phyloP scores from a whole-genome alignment of 2,888 invertebrate species.

The Stomorhina lunata region DNA sequence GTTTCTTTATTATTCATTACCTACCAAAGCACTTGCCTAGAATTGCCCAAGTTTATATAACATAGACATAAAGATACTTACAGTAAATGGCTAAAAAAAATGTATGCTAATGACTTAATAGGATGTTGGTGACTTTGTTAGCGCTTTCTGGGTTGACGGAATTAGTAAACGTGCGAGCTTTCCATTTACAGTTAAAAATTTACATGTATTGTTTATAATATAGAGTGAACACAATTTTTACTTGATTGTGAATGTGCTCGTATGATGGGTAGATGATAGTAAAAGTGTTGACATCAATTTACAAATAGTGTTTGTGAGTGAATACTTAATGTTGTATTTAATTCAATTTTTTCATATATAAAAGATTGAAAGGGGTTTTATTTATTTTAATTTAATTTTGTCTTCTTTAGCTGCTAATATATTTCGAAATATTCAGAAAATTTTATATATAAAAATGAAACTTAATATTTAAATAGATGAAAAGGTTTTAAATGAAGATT shows the following conservation, averaged over 20 bases:
- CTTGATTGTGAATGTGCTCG: conserved; percentile 10
- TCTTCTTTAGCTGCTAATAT: not conserved
- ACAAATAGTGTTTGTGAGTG: conserved; percentile 67
- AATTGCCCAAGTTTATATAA: conserved; percentile 3
- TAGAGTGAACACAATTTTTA: not conserved
- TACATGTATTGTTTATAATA: no score
- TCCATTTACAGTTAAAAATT: no score
- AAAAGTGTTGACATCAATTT: conserved; percentile 65
- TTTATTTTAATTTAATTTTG: not conserved
- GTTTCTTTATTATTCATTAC: no score
- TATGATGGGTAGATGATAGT: conserved; percentile 19
- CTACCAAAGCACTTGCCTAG: conserved; percentile 19
- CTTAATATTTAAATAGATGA: conserved; percentile 17
- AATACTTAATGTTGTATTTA: conserved; percentile 68
- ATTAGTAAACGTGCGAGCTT: conserved; percentile 14
- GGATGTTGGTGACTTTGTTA: conserved; percentile 67
- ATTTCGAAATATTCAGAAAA: conserved; percentile 11
- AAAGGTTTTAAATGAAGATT: not conserved
- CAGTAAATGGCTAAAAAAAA: conserved; percentile 32
- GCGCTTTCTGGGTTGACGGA: conserved; percentile 49
- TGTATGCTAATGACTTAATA: conserved; percentile 75
- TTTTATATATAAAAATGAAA: conserved; percentile 67
- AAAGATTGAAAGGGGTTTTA: conserved; percentile 48
- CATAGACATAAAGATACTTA: not conserved
- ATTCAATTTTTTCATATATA: conserved; percentile 63